Base-by-base conservation (phyloP, 2,888 invertebrate species). In the Papilio protenor region DNA sequence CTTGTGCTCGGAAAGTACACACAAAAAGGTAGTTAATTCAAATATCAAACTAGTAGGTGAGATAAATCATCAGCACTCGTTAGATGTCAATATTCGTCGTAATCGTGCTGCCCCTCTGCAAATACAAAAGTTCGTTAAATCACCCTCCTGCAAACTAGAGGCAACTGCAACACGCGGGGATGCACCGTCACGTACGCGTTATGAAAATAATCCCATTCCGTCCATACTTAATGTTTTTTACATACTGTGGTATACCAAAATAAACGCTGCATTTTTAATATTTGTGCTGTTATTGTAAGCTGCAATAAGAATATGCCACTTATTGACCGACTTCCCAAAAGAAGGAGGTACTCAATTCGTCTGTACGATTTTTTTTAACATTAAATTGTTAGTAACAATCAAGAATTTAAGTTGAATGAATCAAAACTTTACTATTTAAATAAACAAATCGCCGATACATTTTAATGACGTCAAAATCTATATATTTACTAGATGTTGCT, bases 101-200 rank as follows among this genome's bases (percentile, higher is more conserved):
- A 23, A 57, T 72, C 12, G 73, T 70, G 73, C 70, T 76, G 79
- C 71, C 79, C 77, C 79, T 74, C 71, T 10, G 16, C 76, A 73
- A 76, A 74, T 71, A 78, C 64, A 76, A 79, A 74, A 52, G 21
- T 70, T 78, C 76, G 66, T 79, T 77, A 73, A 72, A 75, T 23
- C 75, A 73, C 77, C 74, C 74, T 74, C 72, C 45, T 47, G 47
- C 33, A 75, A 59, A 27, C 52, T 14, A 73, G 70, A 52, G 75
- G 64, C 75, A 79, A 55, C 75, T 49, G 64, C 45, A 71, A 77
- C 71, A 71, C 57, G 40, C 49, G 33, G 61, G 40, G 85, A 92
- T 93, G 93, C 93, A 87, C 73, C 84, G 91, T 89, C 93, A 93
- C 93, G 93, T 91, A 82, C 83, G 75, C 71, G 78, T 84, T 86